Evolutionary conservation across 2,797 vertebrate species (phyloP), one percentile per base, ranked within the genome.

Genomic region (Esox masquinongy): DNA sequence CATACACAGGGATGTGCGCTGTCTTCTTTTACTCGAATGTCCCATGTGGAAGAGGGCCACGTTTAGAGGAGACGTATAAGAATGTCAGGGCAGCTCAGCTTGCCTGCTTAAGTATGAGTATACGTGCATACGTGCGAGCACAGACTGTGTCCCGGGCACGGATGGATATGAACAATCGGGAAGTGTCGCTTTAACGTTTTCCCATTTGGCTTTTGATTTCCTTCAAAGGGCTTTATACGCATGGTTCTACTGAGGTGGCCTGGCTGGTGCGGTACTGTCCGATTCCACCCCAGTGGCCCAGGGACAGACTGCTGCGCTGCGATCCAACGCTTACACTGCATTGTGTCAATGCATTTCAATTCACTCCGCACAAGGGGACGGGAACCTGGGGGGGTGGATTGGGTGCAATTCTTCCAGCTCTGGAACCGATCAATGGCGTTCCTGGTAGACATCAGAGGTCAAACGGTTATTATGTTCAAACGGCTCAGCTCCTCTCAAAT

Each of bases 11-110:
- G 43, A 34, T 39, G 8, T 70, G 73, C 61, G 82, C 84, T 76
- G 75, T 82, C 75, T 80, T 82, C 75, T 80, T 74, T 72, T 77
- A 80, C 84, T 86, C 69, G 29, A 80, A 66, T 90, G 89, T 88
- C 87, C 86, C 85, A 80, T 81, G 85, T 88, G 77, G 77, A 47
- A 81, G 74, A 75, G 81, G 79, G 83, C 83, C 85, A 83, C 77
- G 86, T 81, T 74, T 71, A 77, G 83, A 80, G 77, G 83, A 80
- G 77, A 84, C 82, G 84, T 72, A 77, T 80, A 78, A 91, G 89
- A 92, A 92, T 89, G 90, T 90, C 90, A 92, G 77, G 68, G 26
- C 73, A 86, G 80, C 83, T 0, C n/a, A 66, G 31, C 73, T 74
- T 82, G 81, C 74, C 76, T 77, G 63, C 83, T 19, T 51, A 9